Evolutionary conservation across 2,888 invertebrate species (phyloP).

Genomic region (Amiota minor): DNA sequence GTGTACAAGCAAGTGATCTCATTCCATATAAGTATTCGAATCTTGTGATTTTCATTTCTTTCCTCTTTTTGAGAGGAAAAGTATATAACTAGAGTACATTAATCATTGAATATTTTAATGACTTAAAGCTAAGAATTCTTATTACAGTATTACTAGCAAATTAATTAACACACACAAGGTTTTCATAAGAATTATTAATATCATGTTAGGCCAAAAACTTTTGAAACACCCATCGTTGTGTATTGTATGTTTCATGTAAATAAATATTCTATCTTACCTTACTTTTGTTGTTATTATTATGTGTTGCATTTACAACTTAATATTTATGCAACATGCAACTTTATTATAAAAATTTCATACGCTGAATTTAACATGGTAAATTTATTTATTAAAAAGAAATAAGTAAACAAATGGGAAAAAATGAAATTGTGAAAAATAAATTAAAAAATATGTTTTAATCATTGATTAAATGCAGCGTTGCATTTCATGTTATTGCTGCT

Average conservation of each 20-base stretch:
- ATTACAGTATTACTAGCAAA: too few species aligned
- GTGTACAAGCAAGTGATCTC: too few species aligned
- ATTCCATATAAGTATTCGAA: too few species aligned
- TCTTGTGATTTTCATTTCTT: too few species aligned
- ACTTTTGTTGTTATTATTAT: conserved; percentile 1
- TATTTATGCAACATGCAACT: conserved; percentile 3
- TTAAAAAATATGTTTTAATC: conserved; percentile 27
- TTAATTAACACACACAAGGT: too few species aligned
- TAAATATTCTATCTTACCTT: conserved; percentile 1
- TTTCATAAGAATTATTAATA: too few species aligned
- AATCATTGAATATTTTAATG: too few species aligned
- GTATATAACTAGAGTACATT: too few species aligned
- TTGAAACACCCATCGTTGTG: too few species aligned
- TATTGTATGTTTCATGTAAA: not conserved
- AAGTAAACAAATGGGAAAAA: conserved; percentile 7
- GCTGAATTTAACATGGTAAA: conserved; percentile 6
- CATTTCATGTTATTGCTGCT: conserved; percentile 13
- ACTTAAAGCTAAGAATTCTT: too few species aligned
- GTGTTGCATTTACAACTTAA: not conserved
- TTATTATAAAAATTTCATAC: conserved; percentile 4
- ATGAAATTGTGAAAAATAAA: not conserved
- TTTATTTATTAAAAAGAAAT: conserved; percentile 8
- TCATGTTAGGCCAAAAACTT: too few species aligned
- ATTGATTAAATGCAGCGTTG: conserved; percentile 18
- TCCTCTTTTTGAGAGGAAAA: too few species aligned